Evolutionary conservation across 2,888 invertebrate genomes (phyloP).

Genomic region (Thereva unica): DNA sequence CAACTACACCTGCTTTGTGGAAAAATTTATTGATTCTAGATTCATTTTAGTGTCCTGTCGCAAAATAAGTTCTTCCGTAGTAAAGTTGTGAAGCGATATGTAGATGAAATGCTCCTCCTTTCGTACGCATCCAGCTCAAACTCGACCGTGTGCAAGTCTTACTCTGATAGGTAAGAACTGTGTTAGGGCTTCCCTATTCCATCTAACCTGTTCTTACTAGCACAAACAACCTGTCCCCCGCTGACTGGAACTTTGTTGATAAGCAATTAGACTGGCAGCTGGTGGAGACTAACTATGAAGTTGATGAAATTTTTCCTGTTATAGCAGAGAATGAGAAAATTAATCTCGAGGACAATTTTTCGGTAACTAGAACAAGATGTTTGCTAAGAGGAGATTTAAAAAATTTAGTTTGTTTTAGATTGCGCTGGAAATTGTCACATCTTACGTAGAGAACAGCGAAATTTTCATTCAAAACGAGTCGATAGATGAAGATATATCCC

Average conservation of each 20-base stretch:
- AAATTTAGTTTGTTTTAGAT: constrained; percentile 45
- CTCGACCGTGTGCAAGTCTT: constrained; percentile 49
- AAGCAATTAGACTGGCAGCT: constrained; percentile 75
- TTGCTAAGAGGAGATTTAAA: constrained; percentile 45
- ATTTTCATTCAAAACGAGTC: constrained; percentile 76
- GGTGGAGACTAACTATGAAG: constrained; percentile 74
- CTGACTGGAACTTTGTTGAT: constrained; percentile 76
- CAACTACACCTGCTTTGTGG: not conserved
- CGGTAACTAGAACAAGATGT: constrained; percentile 40
- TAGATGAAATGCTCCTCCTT: constrained; percentile 49
- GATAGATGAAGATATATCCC: constrained; percentile 64
- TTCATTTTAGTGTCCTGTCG: constrained; percentile 4
- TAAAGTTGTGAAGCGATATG: not conserved
- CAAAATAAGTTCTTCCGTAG: not conserved
- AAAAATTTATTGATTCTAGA: not conserved
- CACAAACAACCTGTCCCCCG: constrained; percentile 63
- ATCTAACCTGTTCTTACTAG: constrained; percentile 54
- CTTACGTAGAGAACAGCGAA: constrained; percentile 61
- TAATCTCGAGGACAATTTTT: constrained; percentile 55
- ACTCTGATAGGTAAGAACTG: constrained; percentile 32
- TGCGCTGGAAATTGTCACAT: constrained; percentile 63
- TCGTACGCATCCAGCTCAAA: constrained; percentile 49
- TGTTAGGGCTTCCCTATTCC: not conserved
- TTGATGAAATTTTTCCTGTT: constrained; percentile 76
- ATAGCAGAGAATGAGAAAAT: constrained; percentile 60